Percentiles rank a stretch among this genome's conserved stretches.
phyloP scores from a whole-genome alignment of 2,113 vertebrate species.

The Nothobranchius furzeri region DNA sequence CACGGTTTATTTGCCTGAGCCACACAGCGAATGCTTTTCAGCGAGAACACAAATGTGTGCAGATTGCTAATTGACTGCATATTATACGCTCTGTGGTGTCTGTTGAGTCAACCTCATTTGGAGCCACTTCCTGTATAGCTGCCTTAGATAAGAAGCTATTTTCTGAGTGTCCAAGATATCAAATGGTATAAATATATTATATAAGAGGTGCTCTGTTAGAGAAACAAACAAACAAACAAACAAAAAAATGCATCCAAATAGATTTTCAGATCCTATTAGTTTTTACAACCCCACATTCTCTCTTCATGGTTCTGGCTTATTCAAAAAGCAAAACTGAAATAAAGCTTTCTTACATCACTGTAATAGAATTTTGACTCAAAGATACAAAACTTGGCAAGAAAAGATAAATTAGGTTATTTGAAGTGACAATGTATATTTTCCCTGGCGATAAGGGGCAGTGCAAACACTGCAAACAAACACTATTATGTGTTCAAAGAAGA shows the following conservation, averaged over 20 bases:
- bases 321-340: background rate
- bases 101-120: conserved; percentile 55
- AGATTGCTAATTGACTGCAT: conserved; percentile 43
- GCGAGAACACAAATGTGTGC: conserved; percentile 47
- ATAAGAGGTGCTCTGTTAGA: conserved; percentile 34
- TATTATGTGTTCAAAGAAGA: too few species aligned
- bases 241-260: background rate
- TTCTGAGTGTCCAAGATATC: conserved; percentile 59
- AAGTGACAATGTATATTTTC: background rate
- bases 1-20: conserved; percentile 25
- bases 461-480: too few species aligned
- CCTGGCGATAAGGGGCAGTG: too few species aligned
- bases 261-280: conserved; percentile 53
- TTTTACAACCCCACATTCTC: conserved; percentile 37
- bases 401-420: conserved; percentile 29
- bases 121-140: conserved; percentile 49
- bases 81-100: conserved; percentile 39
- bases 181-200: conserved; percentile 53
- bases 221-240: conserved; percentile 4
- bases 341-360: conserved; percentile 27
- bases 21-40: conserved; percentile 38
- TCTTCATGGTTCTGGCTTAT: conserved; percentile 19
- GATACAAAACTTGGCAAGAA: conserved; percentile 20
- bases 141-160: conserved; percentile 54
- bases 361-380: conserved; percentile 46